These are phyloP conservation scores for Dicerorhinus sumatrensis DNA, from an alignment of 2,113 vertebrate genomes.

Conservation along the genomic window DNA sequence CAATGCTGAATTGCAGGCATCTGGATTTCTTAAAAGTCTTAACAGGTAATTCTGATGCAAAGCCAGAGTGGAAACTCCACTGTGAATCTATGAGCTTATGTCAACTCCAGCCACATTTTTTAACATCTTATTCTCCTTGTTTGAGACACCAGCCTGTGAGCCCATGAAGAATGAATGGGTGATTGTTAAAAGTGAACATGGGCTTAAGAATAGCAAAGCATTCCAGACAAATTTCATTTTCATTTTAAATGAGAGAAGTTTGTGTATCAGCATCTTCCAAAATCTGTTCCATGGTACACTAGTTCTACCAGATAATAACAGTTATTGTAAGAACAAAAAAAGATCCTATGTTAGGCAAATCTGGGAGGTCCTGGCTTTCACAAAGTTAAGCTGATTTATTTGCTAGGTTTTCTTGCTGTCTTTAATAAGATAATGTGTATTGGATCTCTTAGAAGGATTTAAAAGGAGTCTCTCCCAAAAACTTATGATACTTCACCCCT, in stretches of 20 bases:
- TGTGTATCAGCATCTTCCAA: conserved; percentile 21
- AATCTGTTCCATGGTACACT: not conserved
- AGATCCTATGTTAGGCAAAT: not conserved
- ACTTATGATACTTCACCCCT: not conserved
- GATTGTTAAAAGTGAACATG: not conserved
- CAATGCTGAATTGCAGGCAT: not conserved
- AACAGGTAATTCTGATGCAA: not conserved
- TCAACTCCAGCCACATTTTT: not conserved
- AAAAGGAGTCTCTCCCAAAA: conserved; percentile 5
- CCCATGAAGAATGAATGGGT: not conserved
- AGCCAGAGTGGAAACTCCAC: not conserved
- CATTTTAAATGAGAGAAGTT: not conserved
- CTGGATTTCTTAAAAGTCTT: not conserved
- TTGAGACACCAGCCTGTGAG: not conserved
- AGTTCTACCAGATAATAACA: not conserved
- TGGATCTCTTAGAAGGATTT: not conserved
- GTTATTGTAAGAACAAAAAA: not conserved
- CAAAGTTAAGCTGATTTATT: conserved; percentile 3
- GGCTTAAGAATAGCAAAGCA: not conserved
- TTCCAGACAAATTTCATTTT: not conserved
- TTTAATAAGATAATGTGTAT: not conserved
- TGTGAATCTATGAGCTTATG: not conserved
- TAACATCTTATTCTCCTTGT: not conserved
- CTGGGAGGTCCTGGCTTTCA: not conserved
- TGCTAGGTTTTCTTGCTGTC: not conserved